phyloP scores from a whole-genome alignment of 2,888 invertebrate genomes.

The Stenchaetothrips biformis region DNA sequence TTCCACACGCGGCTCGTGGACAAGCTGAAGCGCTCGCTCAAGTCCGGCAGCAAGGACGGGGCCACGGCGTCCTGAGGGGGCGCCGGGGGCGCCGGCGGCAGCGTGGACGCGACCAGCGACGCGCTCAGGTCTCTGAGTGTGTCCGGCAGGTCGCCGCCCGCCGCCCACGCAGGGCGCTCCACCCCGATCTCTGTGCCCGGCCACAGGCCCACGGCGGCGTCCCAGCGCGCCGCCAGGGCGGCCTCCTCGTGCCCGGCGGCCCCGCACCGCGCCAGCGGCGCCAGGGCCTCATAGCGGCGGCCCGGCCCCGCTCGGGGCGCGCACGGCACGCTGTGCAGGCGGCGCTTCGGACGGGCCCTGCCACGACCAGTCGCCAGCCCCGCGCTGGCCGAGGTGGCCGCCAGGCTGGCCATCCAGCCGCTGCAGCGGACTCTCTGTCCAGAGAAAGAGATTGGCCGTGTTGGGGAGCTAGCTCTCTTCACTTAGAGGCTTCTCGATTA shows the following conservation, averaged over 20 bases:
- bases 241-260: neutral
- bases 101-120: neutral
- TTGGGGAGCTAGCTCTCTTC: neutral
- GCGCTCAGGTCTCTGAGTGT: neutral
- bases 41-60: conserved; percentile 31
- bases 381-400: neutral
- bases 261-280: conserved; percentile 7
- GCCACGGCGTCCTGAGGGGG: conserved; percentile 7
- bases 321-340: neutral
- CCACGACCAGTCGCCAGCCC: neutral
- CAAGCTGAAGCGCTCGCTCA: conserved; percentile 66
- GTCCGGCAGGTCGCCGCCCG: neutral
- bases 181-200: neutral
- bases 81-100: neutral
- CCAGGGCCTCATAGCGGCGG: neutral
- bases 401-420: neutral
- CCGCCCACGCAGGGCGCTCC: neutral
- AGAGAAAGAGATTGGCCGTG: no score
- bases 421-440: no score
- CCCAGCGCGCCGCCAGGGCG: neutral
- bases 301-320: neutral
- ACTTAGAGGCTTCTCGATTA: neutral
- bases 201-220: neutral
- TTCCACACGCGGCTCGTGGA: conserved; percentile 76
- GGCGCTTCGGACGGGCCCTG: neutral